Evolutionary conservation across 2,113 vertebrate genomes (phyloP).

Genomic region (Trochalopteron elliotii): DNA sequence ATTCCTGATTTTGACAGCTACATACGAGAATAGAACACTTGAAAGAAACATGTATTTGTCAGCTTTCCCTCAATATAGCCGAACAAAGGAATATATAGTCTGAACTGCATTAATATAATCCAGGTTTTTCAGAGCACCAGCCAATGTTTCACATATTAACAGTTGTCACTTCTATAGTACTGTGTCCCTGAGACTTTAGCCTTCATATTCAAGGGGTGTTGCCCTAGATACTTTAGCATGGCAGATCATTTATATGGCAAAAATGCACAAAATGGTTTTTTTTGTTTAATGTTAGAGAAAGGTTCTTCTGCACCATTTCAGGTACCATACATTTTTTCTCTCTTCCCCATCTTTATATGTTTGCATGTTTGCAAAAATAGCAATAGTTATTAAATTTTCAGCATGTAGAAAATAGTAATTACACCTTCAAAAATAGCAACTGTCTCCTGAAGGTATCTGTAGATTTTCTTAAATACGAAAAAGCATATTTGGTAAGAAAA

Average conservation of each 20-base stretch:
- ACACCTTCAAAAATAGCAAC: background rate
- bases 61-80: background rate
- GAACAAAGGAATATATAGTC: background rate
- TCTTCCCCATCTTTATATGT: background rate
- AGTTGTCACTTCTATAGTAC: background rate
- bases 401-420: background rate
- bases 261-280: background rate
- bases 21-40: background rate
- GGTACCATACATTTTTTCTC: background rate
- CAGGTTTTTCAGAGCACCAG: background rate
- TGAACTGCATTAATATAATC: background rate
- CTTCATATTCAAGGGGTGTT: background rate
- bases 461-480: background rate
- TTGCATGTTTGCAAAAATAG: background rate
- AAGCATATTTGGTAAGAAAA: background rate
- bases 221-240: background rate
- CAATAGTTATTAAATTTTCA: background rate
- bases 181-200: background rate
- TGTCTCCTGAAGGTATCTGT: background rate
- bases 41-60: background rate
- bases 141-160: background rate
- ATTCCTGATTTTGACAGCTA: background rate
- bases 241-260: background rate
- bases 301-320: background rate
- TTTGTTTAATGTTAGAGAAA: background rate